A percentile compares a stretch with the other conserved stretches of the same genome.
phyloP scores from a whole-genome alignment of 2,113 vertebrate species.

The Psammodynastes pulverulentus region DNA sequence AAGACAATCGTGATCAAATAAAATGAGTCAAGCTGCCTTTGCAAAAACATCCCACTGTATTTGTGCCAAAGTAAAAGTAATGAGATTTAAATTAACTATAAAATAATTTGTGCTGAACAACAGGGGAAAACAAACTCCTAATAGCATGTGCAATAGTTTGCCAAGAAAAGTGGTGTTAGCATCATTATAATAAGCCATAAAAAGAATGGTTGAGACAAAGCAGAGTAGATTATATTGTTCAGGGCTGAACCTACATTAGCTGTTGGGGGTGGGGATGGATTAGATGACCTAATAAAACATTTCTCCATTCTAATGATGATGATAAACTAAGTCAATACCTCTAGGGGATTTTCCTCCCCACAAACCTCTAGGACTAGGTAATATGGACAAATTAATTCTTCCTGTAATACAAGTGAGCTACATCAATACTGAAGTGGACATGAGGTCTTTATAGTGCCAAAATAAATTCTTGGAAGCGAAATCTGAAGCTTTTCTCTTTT shows the following conservation, averaged over 20 bases:
- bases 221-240: slow-evolving; percentile 4
- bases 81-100: slow-evolving; percentile 41
- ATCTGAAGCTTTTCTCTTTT: slow-evolving; percentile 28
- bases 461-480: background rate
- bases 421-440: slow-evolving; percentile 15
- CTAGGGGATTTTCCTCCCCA: slow-evolving; percentile 36
- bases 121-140: slow-evolving; percentile 24
- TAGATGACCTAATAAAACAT: slow-evolving; percentile 1
- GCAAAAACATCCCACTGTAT: background rate
- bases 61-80: background rate
- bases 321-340: slow-evolving; percentile 20
- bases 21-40: slow-evolving; percentile 13
- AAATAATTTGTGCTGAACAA: slow-evolving; percentile 38
- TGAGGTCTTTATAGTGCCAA: slow-evolving; percentile 27
- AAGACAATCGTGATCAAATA: slow-evolving; percentile 8
- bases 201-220: slow-evolving; percentile 23
- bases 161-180: slow-evolving; percentile 16
- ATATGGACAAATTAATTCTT: slow-evolving; percentile 22
- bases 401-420: background rate
- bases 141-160: slow-evolving; percentile 18
- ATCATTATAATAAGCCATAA: slow-evolving; percentile 24
- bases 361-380: slow-evolving; percentile 36
- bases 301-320: slow-evolving; percentile 32
- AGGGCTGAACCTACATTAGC: background rate
- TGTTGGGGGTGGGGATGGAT: background rate